These are phyloP conservation scores for Rhynchotus rufescens DNA, from an alignment of 2,797 vertebrate genomes.

Conservation along the genomic window DNA sequence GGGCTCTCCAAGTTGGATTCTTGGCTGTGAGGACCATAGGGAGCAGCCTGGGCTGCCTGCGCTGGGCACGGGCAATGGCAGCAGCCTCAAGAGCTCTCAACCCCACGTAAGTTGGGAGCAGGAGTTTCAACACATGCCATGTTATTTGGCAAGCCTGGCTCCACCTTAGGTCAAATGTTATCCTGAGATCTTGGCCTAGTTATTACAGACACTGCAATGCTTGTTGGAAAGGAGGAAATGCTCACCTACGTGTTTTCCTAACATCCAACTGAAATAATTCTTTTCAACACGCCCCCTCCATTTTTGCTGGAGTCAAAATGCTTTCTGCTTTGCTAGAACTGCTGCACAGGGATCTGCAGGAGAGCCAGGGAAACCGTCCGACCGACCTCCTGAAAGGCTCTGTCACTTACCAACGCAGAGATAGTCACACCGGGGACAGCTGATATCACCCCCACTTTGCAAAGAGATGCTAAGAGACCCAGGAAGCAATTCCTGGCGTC, in stretches of 20 bases:
- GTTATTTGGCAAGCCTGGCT: background rate
- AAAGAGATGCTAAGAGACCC: fast-evolving
- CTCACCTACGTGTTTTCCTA: background rate
- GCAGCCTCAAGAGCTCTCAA: background rate
- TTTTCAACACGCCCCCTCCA: background rate
- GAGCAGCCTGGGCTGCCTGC: fast-evolving
- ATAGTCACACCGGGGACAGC: fast-evolving
- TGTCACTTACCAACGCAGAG: background rate
- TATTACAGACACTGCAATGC: background rate
- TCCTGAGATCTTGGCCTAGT: background rate
- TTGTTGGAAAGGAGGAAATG: background rate
- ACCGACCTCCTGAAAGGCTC: fast-evolving
- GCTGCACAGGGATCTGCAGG: background rate
- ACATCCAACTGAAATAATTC: background rate
- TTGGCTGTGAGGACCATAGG: background rate
- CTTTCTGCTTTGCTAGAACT: background rate
- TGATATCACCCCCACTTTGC: fast-evolving
- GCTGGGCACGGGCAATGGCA: background rate
- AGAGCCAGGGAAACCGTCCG: background rate
- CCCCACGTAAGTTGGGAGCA: background rate
- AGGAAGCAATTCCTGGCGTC: fast-evolving
- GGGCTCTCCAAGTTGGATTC: background rate
- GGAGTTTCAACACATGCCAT: background rate
- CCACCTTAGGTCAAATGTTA: background rate
- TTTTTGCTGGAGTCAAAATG: fast-evolving